Evolutionary conservation across 2,113 vertebrate species (phyloP).

Genomic region (Cynopterus brachyotis): DNA sequence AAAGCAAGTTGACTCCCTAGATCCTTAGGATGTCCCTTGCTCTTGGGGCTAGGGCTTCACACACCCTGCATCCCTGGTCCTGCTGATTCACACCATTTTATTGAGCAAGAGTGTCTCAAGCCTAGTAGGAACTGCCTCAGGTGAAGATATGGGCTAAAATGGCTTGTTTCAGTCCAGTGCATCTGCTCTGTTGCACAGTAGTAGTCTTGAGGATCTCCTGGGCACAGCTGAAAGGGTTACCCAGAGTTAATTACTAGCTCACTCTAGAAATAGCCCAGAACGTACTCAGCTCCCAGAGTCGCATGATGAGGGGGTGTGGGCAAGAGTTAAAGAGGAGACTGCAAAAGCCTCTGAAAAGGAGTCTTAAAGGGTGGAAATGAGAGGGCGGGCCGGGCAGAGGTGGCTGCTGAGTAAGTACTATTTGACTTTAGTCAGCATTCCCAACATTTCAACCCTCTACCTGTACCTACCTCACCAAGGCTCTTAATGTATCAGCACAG

Average conservation of each 20-base stretch:
- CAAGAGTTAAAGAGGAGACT: neutral
- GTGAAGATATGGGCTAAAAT: neutral
- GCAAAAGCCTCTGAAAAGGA: neutral
- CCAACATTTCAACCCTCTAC: neutral
- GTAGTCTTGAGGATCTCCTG: neutral
- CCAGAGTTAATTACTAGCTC: neutral
- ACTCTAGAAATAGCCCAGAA: neutral
- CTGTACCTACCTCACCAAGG: neutral
- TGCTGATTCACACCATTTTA: neutral
- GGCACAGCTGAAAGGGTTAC: neutral
- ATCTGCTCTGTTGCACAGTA: neutral
- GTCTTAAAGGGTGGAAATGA: neutral
- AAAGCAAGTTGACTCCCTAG: neutral
- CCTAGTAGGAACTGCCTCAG: neutral
- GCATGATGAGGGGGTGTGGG: neutral
- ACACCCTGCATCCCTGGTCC: neutral
- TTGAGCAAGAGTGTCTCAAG: neutral
- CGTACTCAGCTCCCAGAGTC: neutral
- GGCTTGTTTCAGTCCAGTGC: neutral
- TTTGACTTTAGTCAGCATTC: neutral
- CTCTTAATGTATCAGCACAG: neutral
- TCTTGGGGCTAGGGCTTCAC: neutral
- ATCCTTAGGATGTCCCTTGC: neutral
- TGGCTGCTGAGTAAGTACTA: neutral
- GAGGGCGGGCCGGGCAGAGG: neutral